phyloP scores from a whole-genome alignment of 2,113 vertebrate species.

The Maccullochella peelii region DNA sequence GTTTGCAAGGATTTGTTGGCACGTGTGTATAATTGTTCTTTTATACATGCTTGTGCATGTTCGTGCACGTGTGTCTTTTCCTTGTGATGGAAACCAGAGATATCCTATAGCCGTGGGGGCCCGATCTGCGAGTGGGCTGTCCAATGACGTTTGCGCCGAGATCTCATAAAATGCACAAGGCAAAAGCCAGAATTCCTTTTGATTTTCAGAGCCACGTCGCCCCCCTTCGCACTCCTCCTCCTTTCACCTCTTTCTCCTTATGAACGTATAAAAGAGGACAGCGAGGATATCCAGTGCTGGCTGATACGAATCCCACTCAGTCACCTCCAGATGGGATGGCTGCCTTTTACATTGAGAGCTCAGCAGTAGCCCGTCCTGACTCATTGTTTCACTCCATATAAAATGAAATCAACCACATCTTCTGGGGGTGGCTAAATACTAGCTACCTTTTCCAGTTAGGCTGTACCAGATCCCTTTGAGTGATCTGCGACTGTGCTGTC shows the following conservation, averaged over 20 bases:
- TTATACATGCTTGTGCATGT: constrained; percentile 45
- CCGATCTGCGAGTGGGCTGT: constrained; percentile 61
- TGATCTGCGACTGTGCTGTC: constrained; percentile 39
- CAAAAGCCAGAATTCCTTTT: constrained; percentile 69
- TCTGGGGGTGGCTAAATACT: constrained; percentile 45
- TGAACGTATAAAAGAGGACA: constrained; percentile 71
- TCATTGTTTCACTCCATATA: constrained; percentile 81
- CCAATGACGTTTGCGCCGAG: constrained; percentile 66
- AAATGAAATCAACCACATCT: constrained; percentile 80
- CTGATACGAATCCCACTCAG: constrained; percentile 72
- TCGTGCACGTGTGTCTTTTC: constrained; percentile 38
- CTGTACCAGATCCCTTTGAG: constrained; percentile 43
- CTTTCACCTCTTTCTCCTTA: constrained; percentile 39
- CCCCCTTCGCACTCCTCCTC: constrained; percentile 33
- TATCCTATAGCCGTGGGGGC: constrained; percentile 62
- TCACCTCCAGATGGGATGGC: constrained; percentile 72
- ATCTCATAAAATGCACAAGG: constrained; percentile 73
- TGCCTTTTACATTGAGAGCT: constrained; percentile 67
- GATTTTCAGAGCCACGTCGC: constrained; percentile 50
- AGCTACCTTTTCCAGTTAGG: constrained; percentile 62
- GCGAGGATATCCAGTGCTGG: constrained; percentile 66
- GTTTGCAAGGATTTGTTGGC: constrained; percentile 43
- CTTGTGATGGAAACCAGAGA: constrained; percentile 75
- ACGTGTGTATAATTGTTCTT: constrained; percentile 63
- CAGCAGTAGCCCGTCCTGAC: constrained; percentile 71